These are phyloP conservation scores for Musca domestica DNA, from an alignment of 1,140 invertebrate genomes.

Conservation along the genomic window DNA sequence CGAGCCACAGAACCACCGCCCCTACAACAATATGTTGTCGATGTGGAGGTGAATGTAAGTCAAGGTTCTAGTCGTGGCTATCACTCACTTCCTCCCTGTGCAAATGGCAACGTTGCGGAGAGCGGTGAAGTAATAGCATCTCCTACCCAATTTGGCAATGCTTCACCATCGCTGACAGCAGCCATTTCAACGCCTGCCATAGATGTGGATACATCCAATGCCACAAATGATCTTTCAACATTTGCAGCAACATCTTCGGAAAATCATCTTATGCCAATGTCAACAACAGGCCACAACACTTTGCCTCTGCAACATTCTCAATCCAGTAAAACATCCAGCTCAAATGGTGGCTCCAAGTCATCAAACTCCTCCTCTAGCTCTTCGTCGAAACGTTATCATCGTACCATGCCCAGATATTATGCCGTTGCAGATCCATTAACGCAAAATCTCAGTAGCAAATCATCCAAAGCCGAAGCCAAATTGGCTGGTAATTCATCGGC, in stretches of 20 bases:
- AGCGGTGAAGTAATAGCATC: slow-evolving; percentile 33
- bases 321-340: slow-evolving; percentile 1
- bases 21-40: slow-evolving; percentile 44
- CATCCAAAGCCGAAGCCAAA: slow-evolving; percentile 26
- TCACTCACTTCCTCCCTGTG: slow-evolving; percentile 35
- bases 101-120: not conserved
- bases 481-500: not conserved
- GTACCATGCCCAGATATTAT: slow-evolving; percentile 53
- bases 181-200: slow-evolving; percentile 26
- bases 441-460: slow-evolving; percentile 13
- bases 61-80: slow-evolving; percentile 40
- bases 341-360: slow-evolving; percentile 30
- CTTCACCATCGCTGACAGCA: slow-evolving; percentile 27
- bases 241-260: not conserved
- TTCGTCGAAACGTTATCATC: slow-evolving; percentile 50
- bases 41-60: slow-evolving; percentile 43
- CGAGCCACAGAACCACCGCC: slow-evolving; percentile 30
- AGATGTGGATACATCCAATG: slow-evolving; percentile 18
- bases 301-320: slow-evolving; percentile 30
- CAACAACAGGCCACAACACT: slow-evolving; percentile 30
- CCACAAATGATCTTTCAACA: not conserved
- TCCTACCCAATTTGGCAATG: slow-evolving; percentile 32
- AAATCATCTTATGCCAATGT: not conserved
- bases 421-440: slow-evolving; percentile 44
- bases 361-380: slow-evolving; percentile 49